Evolutionary conservation across 2,797 vertebrate species (phyloP), one percentile per base, ranked within the genome.

Genomic region (Anniella stebbinsi): DNA sequence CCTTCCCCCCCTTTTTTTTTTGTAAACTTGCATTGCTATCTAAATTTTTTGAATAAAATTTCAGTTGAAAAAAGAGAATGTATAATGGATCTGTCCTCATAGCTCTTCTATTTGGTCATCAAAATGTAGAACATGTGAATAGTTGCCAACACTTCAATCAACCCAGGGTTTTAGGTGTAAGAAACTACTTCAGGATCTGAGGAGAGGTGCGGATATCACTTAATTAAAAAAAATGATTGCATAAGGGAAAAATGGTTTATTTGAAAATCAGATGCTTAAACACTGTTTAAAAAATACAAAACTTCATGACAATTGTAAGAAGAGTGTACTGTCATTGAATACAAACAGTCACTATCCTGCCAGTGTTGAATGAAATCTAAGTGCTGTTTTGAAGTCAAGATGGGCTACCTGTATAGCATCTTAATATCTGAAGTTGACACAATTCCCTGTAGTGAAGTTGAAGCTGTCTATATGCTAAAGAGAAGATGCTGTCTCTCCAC

Each of bases 41-140:
- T 89, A 92, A 90, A 93, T 83, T 75, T 97, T 98, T 98, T 94
- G 94, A 97, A 97, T 97, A 97, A 97, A 97, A 96, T 80, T 91
- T 95, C 82, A 91, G 30, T 92, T 96, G 96, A 70, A 89, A 54
- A 81, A 89, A 36, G 25, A 88, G 36, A 23, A 54, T 33, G 33
- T n/a, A 33, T 25, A 63, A 63, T 4, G 23, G 41, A 13, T 30
- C 3, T 41, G 66, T 30, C 67, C 81, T 9, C 18, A n/a, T n/a
- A 84, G 15, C 28, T 48, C 17, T 80, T 51, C 51, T 30, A 41
- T 36, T 80, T 57, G 10, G 51, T 0, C 54, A 80, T 28, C 2
- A 17, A 78, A 51, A 57, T 57, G 1, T 57, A 15, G 1, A 57
- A 13, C 54, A 57, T 57, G 54, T 57, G 54, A 57, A 12, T 12